Evolutionary conservation across 2,797 vertebrate species (phyloP).

Genomic region (Anniella stebbinsi): DNA sequence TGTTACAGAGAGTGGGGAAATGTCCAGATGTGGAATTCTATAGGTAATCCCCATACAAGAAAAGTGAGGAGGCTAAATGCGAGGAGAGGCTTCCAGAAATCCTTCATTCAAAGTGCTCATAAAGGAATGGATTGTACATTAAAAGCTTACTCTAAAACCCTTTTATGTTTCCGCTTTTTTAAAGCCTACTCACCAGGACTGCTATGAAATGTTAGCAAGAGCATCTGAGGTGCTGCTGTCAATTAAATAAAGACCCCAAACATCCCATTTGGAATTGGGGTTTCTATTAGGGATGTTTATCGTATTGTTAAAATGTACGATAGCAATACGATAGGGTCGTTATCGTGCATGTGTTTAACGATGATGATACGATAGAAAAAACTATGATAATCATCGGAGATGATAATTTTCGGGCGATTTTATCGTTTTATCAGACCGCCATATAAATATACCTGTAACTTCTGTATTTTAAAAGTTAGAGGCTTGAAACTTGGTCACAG

Average conservation of each 20-base stretch:
- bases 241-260: constrained; percentile 58
- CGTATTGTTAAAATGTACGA: no score
- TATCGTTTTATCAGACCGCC: no score
- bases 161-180: constrained; percentile 19
- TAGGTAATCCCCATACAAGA: constrained; percentile 34
- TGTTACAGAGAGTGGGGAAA: background rate
- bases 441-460: no score
- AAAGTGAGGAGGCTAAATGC: constrained; percentile 32
- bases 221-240: constrained; percentile 51
- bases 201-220: constrained; percentile 38
- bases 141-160: constrained; percentile 22
- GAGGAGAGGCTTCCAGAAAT: constrained; percentile 17
- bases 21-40: constrained; percentile 26
- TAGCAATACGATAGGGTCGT: no score
- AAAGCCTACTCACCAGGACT: constrained; percentile 18
- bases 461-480: no score
- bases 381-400: no score
- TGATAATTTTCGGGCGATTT: no score
- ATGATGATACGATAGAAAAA: no score
- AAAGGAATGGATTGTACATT: constrained; percentile 36
- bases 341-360: no score
- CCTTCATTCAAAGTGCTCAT: constrained; percentile 27
- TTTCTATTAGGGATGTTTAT: no score
- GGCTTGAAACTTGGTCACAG: no score
- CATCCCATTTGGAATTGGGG: constrained; percentile 42